Percentiles rank a stretch among this genome's conserved stretches.
phyloP scores from a whole-genome alignment of 2,797 vertebrate species.

The Sebastes oblongus region DNA sequence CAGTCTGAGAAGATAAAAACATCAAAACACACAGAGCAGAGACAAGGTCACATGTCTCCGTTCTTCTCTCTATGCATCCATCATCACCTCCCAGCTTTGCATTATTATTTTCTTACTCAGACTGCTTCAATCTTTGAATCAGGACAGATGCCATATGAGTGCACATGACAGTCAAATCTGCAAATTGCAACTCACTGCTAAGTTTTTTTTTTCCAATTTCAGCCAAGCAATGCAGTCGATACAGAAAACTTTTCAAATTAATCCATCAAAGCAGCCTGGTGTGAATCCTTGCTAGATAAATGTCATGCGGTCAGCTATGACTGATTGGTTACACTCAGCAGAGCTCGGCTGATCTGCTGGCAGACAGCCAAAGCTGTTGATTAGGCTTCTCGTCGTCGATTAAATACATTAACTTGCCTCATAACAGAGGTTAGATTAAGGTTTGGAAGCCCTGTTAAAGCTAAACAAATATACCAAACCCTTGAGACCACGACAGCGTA shows the following conservation, averaged over 20 bases:
- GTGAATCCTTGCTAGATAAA: constrained; percentile 21
- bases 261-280: constrained; percentile 14
- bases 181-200: background rate
- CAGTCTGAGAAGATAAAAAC: constrained; percentile 45
- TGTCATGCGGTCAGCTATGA: constrained; percentile 16
- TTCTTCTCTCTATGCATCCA: constrained; percentile 9
- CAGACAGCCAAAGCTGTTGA: constrained; percentile 47
- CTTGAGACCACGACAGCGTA: constrained; percentile 33
- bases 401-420: constrained; percentile 54
- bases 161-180: constrained; percentile 3
- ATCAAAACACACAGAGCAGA: constrained; percentile 34
- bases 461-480: constrained; percentile 45
- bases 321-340: constrained; percentile 17
- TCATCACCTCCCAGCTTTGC: constrained; percentile 19
- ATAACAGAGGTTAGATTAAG: constrained; percentile 51
- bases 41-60: constrained; percentile 38
- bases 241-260: constrained; percentile 4
- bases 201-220: background rate
- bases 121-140: background rate
- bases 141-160: background rate
- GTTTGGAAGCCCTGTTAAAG: constrained; percentile 34
- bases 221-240: background rate
- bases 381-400: constrained; percentile 28
- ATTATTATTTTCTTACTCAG: constrained; percentile 5
- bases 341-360: constrained; percentile 42